Evolutionary conservation across 2,113 vertebrate genomes (phyloP).

Genomic region (Limnothrissa miodon): DNA sequence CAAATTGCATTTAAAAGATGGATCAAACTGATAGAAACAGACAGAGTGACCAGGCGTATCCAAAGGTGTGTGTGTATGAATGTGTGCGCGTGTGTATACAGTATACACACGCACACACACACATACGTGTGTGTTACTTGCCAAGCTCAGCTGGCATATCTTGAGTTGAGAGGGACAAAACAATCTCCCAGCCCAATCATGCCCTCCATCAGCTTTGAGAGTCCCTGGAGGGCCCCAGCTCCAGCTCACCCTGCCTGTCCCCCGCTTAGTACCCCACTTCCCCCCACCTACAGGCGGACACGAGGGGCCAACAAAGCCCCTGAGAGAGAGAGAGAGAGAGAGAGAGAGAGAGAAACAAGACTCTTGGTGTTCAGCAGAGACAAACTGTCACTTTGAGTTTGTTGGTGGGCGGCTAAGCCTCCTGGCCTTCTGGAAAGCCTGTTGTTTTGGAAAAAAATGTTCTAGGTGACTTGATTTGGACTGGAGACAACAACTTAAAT

Average conservation of each 20-base stretch:
- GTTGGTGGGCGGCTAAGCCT: background rate
- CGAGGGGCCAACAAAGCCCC: background rate
- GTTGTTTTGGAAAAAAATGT: background rate
- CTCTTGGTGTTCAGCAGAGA: background rate
- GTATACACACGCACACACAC: background rate
- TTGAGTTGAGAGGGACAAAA: background rate
- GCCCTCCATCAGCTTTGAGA: background rate
- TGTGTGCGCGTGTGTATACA: background rate
- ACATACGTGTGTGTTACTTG: background rate
- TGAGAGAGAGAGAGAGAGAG: background rate
- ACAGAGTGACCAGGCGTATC: background rate
- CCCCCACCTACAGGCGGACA: background rate
- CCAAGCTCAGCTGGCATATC: background rate
- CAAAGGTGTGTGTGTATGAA: background rate
- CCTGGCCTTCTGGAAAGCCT: background rate
- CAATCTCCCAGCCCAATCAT: slow-evolving; percentile 12
- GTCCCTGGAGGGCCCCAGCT: background rate
- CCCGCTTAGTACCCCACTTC: background rate
- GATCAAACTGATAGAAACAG: background rate
- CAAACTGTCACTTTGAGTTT: slow-evolving; percentile 1
- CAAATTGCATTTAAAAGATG: background rate
- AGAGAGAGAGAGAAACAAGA: background rate
- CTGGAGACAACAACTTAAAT: too few species aligned
- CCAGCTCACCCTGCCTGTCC: background rate
- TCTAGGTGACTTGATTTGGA: background rate